Evolutionary conservation across 2,797 vertebrate genomes (phyloP).

Genomic region (Microcaecilia unicolor): DNA sequence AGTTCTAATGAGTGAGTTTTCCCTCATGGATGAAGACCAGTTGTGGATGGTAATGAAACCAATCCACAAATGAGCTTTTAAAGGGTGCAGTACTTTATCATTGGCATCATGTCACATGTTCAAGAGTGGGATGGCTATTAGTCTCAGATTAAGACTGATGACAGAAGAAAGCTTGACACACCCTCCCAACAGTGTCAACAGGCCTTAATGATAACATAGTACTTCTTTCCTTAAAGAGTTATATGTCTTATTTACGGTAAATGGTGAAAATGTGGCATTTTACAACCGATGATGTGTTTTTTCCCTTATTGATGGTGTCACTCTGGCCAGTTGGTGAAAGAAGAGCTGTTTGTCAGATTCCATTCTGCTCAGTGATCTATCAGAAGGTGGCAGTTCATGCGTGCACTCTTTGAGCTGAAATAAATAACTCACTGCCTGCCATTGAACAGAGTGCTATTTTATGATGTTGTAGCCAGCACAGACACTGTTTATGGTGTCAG

Average conservation of each 20-base stretch:
- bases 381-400: conserved; percentile 36
- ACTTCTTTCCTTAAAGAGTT: conserved; percentile 41
- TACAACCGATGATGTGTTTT: conserved; percentile 54
- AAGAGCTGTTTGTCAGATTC: conserved; percentile 42
- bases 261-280: conserved; percentile 51
- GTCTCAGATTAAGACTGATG: conserved; percentile 65
- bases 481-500: neutral
- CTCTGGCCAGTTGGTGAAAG: conserved; percentile 35
- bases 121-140: conserved; percentile 49
- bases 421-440: conserved; percentile 35
- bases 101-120: conserved; percentile 42
- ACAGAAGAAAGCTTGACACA: conserved; percentile 46
- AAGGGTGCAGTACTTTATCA: conserved; percentile 68
- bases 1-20: conserved; percentile 43
- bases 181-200: conserved; percentile 40
- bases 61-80: conserved; percentile 76
- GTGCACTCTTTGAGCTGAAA: conserved; percentile 35
- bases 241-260: conserved; percentile 58
- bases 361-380: conserved; percentile 47
- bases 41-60: conserved; percentile 67
- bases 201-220: conserved; percentile 57
- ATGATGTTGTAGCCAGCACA: conserved; percentile 19
- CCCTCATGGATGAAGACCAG: conserved; percentile 34
- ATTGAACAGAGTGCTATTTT: conserved; percentile 20
- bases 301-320: conserved; percentile 46